Evolutionary conservation across 2,113 vertebrate genomes (phyloP).

Genomic region (Spheniscus mendiculus): DNA sequence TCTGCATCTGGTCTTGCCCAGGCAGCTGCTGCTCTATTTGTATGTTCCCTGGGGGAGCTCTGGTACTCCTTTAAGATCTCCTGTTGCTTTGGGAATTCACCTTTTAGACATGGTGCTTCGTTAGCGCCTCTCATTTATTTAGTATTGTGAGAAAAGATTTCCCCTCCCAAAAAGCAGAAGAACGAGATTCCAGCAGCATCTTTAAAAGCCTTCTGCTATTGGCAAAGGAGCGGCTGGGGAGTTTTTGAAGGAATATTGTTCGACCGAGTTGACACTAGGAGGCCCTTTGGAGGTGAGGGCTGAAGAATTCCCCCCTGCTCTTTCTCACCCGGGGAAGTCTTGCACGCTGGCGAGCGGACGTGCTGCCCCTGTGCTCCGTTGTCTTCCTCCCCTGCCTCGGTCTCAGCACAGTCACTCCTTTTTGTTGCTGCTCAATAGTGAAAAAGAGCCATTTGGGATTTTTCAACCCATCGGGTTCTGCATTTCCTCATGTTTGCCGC

Average conservation of each 20-base stretch:
- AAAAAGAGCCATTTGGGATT: conserved; percentile 1
- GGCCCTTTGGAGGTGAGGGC: not conserved
- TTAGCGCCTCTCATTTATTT: conserved; percentile 51
- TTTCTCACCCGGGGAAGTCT: not conserved
- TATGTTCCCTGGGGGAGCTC: conserved; percentile 30
- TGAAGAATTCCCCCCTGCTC: not conserved
- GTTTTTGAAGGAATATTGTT: conserved; percentile 49
- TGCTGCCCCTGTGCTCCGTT: not conserved
- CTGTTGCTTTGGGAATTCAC: conserved; percentile 67
- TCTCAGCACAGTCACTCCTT: not conserved
- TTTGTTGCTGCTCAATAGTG: conserved; percentile 18
- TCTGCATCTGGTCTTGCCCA: conserved; percentile 53
- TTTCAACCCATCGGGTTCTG: conserved; percentile 43
- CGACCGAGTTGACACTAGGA: not conserved
- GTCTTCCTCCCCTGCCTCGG: not conserved
- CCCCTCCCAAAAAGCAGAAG: conserved; percentile 60
- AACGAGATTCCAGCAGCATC: conserved; percentile 30
- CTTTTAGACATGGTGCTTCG: conserved; percentile 56
- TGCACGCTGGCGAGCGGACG: fast-evolving
- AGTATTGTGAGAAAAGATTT: conserved; percentile 58
- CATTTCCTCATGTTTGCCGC: conserved; percentile 7
- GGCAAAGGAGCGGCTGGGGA: conserved; percentile 15
- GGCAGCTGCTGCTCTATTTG: conserved; percentile 45
- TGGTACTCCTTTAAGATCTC: conserved; percentile 39
- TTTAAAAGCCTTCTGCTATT: conserved; percentile 30